Conservation (phyloP, 2,888 invertebrate genomes). For the Amaurobius ferox region DNA sequence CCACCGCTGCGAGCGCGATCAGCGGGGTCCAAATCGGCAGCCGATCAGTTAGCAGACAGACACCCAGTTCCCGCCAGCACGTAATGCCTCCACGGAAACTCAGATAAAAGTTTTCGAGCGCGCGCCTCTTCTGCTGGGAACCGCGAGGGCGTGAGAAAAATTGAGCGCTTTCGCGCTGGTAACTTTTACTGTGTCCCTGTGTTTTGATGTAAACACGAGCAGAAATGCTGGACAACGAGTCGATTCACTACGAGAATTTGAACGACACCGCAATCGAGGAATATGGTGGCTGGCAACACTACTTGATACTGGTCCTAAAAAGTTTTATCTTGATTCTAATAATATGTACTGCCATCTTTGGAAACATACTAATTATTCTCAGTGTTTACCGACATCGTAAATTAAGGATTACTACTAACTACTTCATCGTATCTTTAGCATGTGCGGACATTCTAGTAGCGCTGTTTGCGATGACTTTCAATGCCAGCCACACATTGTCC, state of each 20-base stretch:
- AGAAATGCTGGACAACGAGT: conserved; percentile 33
- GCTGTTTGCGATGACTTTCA: conserved; percentile 93
- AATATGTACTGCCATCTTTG: conserved; percentile 91
- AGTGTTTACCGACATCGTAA: conserved; percentile 84
- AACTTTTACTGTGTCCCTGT: not conserved
- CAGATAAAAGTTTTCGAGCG: conserved; percentile 8
- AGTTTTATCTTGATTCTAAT: conserved; percentile 79
- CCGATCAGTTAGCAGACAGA: conserved; percentile 44
- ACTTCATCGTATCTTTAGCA: conserved; percentile 95
- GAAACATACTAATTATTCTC: conserved; percentile 92
- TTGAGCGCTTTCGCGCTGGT: not conserved
- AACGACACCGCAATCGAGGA: conserved; percentile 34
- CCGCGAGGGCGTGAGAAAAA: conserved; percentile 13
- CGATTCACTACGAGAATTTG: not conserved
- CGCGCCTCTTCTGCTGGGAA: not conserved
- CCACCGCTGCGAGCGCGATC: conserved; percentile 47
- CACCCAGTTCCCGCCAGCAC: not conserved
- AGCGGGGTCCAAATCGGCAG: conserved; percentile 33
- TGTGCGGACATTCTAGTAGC: conserved; percentile 96
- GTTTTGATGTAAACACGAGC: not conserved
- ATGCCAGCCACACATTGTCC: conserved; percentile 90
- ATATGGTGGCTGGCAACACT: not conserved
- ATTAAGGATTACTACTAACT: conserved; percentile 92
- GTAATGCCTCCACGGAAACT: not conserved
- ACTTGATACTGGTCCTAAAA: conserved; percentile 42